A percentile compares a stretch with the other conserved stretches of the same genome.
These are phyloP conservation scores for Opisthograptis luteolata DNA, from an alignment of 2,888 invertebrate species.

Conservation along the genomic window DNA sequence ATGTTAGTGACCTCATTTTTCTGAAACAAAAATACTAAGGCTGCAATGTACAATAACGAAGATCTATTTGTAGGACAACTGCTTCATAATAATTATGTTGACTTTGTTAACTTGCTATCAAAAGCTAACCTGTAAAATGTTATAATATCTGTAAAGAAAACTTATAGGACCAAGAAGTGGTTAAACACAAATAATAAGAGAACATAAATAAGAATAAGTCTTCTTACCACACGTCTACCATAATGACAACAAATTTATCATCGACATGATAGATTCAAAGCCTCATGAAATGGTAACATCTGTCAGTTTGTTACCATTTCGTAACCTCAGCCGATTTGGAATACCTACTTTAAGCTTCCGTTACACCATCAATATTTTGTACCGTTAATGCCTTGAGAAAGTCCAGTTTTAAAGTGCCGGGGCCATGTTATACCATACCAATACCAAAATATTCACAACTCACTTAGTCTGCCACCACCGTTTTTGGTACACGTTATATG, in stretches of 20 bases:
- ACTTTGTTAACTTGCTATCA: no score
- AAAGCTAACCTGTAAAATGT: no score
- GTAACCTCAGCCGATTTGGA: constrained; percentile 52
- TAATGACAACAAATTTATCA: constrained; percentile 31
- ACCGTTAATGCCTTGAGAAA: constrained; percentile 55
- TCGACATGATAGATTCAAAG: constrained; percentile 21
- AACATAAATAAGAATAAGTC: no score
- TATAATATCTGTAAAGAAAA: no score
- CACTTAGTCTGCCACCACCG: not conserved
- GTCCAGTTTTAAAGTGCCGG: constrained; percentile 36
- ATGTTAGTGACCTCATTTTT: no score
- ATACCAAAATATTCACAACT: constrained; percentile 2
- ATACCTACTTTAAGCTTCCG: constrained; percentile 53
- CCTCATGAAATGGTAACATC: constrained; percentile 38
- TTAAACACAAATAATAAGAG: no score
- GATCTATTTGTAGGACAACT: no score
- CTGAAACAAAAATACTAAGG: no score
- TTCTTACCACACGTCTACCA: constrained; percentile 19
- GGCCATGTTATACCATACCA: constrained; percentile 8
- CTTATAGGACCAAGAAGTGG: no score
- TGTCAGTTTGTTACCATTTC: constrained; percentile 36
- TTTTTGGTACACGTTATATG: constrained; percentile 25
- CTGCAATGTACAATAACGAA: no score
- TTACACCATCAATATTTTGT: constrained; percentile 55
- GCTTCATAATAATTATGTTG: no score